Conservation (phyloP, 2,888 invertebrate genomes). For the Tetanocera ferruginea region DNA sequence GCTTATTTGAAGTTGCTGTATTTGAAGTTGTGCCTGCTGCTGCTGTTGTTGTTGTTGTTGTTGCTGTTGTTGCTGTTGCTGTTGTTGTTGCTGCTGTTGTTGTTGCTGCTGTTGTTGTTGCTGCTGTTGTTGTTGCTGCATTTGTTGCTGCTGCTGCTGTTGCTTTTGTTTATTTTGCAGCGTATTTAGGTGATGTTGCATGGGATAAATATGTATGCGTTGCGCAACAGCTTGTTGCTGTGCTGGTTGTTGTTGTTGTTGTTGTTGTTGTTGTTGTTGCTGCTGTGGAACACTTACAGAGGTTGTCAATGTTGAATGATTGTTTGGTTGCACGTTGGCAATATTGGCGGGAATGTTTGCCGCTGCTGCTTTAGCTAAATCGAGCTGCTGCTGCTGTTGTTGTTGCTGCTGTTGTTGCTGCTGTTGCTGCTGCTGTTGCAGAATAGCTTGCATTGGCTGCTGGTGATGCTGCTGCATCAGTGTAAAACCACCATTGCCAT, state of each 20-base stretch:
- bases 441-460: constrained; percentile 44
- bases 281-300: constrained; percentile 36
- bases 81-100: constrained; percentile 34
- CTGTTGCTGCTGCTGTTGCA: constrained; percentile 46
- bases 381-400: constrained; percentile 44
- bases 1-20: constrained; percentile 15
- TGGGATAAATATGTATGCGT: constrained; percentile 65
- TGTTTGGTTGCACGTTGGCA: constrained; percentile 64
- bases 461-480: constrained; percentile 54
- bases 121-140: constrained; percentile 36
- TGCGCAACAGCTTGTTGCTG: constrained; percentile 55
- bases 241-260: constrained; percentile 37
- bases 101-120: constrained; percentile 34
- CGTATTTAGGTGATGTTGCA: constrained; percentile 61
- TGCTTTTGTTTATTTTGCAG: constrained; percentile 55
- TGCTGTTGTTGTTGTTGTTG: not conserved
- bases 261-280: constrained; percentile 44
- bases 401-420: constrained; percentile 44
- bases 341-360: constrained; percentile 63
- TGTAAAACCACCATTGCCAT: constrained; percentile 58
- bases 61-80: constrained; percentile 22
- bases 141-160: constrained; percentile 36
- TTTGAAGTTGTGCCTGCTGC: constrained; percentile 36
- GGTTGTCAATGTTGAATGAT: constrained; percentile 60
- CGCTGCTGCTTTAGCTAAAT: constrained; percentile 19